These are phyloP conservation scores for Bursaphelenchus okinawaensis DNA, from an alignment of 2,888 invertebrate species.

Conservation along the genomic window DNA sequence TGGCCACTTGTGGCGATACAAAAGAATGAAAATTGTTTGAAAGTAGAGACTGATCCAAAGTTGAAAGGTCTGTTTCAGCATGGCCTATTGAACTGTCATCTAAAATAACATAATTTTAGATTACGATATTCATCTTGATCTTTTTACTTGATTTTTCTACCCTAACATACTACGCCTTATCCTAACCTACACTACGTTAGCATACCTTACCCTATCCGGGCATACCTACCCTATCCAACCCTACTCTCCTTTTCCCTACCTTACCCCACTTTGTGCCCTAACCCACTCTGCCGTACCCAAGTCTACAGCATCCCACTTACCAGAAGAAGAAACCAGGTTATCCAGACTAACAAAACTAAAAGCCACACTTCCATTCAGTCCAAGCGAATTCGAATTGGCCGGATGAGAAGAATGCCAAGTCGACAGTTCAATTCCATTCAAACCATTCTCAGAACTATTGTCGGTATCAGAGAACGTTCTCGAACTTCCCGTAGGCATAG, in stretches of 20 bases:
- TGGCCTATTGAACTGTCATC: background rate
- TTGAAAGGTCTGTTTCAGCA: background rate
- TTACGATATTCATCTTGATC: background rate
- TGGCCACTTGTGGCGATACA: conserved; percentile 4
- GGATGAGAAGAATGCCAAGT: conserved; percentile 2
- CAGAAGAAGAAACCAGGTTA: conserved; percentile 19
- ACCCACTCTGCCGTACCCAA: conserved; percentile 1
- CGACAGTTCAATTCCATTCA: conserved; percentile 18
- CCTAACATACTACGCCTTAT: too few species aligned
- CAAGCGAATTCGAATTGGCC: conserved; percentile 9
- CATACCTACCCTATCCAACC: too few species aligned
- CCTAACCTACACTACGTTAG: too few species aligned
- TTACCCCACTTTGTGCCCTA: background rate
- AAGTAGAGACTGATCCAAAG: background rate
- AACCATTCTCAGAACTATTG: background rate
- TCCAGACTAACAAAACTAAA: conserved; percentile 34
- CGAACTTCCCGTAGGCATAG: conserved; percentile 9
- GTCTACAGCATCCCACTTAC: conserved; percentile 7
- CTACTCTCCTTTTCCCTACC: too few species aligned
- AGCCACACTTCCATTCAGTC: conserved; percentile 20
- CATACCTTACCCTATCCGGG: too few species aligned
- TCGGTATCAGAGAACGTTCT: conserved; percentile 9
- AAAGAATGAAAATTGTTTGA: conserved; percentile 5
- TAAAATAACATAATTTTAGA: background rate
- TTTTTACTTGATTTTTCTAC: background rate